Evolutionary conservation across 92 coral and sea anemone species (phyloP), one percentile per base, ranked within the genome.

Genomic region (Virgularia gustaviana): DNA sequence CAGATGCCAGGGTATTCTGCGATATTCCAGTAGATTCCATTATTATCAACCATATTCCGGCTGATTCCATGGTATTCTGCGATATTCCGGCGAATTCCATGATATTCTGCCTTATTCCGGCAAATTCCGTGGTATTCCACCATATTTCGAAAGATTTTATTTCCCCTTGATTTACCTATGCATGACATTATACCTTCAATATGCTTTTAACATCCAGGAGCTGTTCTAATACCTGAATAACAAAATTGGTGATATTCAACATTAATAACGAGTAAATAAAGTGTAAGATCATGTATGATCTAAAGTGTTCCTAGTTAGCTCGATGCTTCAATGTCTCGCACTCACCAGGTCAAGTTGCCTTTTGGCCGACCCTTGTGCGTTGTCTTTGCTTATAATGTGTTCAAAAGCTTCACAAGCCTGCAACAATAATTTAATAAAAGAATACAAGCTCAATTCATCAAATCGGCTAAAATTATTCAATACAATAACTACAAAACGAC

Each of bases 281-380:
- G 53, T 45, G 2, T 2, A 45, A 54, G 3, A 18, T 43, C 51
- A 4, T 22, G 60, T 53, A 22, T 16, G 28, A 16, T 53, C 1
- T 53, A 53, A 53, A 53, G 45, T 8, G 15, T 15, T 39, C 45
- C 45, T 39, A 7, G 15, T 15, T 39, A 39, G 45, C 15, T 39
- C 15, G 45, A 8, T 39, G 45, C 45, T 39, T 39, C 9, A 8
- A 39, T 7, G 15, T 39, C 45, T 39, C 45, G 15, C 45, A 15
- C 79, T 85, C 76, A 88, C 95, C 95, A 88, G 52, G 61, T 82
- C 96, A 18, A 92, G 86, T 71, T 78, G 84, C 43, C 98, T 84
- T 73, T 92, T 92, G 25, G 98, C 96, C 38, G 98, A 89, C 29
- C 90, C 98, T 51, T 68, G 60, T 33, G 30, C 75, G 0, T 43